Evolutionary conservation across 2,113 vertebrate species (phyloP), one percentile per base, ranked within the genome.

Genomic region (Hippocampus mohnikei): DNA sequence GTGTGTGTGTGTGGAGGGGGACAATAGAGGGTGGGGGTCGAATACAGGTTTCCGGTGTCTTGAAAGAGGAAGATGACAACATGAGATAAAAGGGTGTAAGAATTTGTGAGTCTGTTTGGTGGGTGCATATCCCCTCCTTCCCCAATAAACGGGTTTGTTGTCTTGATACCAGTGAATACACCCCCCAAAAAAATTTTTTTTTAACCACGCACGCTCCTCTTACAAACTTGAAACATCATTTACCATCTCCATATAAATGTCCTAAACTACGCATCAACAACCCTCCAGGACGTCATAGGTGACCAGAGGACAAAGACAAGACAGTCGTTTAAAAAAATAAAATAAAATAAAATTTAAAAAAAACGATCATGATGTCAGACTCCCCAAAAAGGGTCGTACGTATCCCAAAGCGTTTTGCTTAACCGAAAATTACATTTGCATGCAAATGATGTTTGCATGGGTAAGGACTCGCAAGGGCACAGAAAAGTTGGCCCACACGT

Each of bases 61-160:
- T 86, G 82, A 87, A 90, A 87, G 75, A 65, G 73, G 69, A 78
- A 85, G 86, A 90, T 89, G 88, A 90, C 84, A 88, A 85, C 69
- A 70, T 67, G 44, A 85, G 81, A 90, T 89, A 86, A 86, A 88
- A 48, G 68, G 48, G 70, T 74, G 63, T 78, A 64, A 62, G 71
- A 21, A 64, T 67, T 13, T 74, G 53, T 76, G 66, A 62, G 50
- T 66, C 29, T 25, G 33, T 58, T 42, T 53, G 21, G 23, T 27
- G 33, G 27, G 37, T 42, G 40, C 46, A 70, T 6, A 5, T 69
- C 65, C 25, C 58, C 72, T 8, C 6, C 46, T 5, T 50, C 18
- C 46, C 46, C 46, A 18, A 16, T 5, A 2, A 50, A 44, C 10
- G 42, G 42, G 15, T 48, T 46, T 46, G 44, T 15, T 42, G 41